Evolutionary conservation across 2,797 vertebrate species (phyloP).

Genomic region (Pipistrellus pygmaeus): DNA sequence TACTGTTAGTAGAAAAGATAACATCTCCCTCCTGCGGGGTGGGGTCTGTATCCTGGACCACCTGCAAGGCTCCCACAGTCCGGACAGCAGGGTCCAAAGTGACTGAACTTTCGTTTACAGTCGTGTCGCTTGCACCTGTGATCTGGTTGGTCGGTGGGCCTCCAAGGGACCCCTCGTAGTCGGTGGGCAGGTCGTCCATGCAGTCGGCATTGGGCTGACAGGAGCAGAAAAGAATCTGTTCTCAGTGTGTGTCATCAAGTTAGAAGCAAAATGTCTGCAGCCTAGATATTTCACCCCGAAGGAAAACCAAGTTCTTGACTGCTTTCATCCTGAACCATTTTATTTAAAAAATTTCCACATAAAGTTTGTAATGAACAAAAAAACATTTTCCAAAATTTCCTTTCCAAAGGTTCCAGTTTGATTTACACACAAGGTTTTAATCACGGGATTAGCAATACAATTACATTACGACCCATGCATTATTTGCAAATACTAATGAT

Average conservation of each 20-base stretch:
- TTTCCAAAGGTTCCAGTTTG: background rate
- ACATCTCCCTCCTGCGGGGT: slow-evolving; percentile 88
- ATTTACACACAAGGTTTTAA: slow-evolving; percentile 2
- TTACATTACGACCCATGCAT: background rate
- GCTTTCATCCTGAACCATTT: background rate
- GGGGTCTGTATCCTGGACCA: slow-evolving; percentile 89
- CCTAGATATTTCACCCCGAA: background rate
- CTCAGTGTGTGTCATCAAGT: background rate
- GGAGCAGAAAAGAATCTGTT: slow-evolving; percentile 29
- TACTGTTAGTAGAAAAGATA: slow-evolving; percentile 92
- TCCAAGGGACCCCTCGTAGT: slow-evolving; percentile 93
- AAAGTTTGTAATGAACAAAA: background rate
- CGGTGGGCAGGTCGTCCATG: slow-evolving; percentile 93
- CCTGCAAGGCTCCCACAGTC: slow-evolving; percentile 89
- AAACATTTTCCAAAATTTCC: slow-evolving; percentile 16
- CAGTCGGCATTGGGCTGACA: slow-evolving; percentile 94
- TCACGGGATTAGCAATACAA: background rate
- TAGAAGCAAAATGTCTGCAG: background rate
- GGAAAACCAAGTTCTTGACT: background rate
- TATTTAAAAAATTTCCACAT: background rate
- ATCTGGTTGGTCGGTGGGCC: slow-evolving; percentile 93
- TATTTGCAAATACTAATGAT: slow-evolving; percentile 40
- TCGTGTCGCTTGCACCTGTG: slow-evolving; percentile 94
- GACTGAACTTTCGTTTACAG: slow-evolving; percentile 95
- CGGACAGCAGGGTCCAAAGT: slow-evolving; percentile 91